Evolutionary conservation across 2,797 vertebrate species (phyloP).

Genomic region (Poeciliopsis turneri): DNA sequence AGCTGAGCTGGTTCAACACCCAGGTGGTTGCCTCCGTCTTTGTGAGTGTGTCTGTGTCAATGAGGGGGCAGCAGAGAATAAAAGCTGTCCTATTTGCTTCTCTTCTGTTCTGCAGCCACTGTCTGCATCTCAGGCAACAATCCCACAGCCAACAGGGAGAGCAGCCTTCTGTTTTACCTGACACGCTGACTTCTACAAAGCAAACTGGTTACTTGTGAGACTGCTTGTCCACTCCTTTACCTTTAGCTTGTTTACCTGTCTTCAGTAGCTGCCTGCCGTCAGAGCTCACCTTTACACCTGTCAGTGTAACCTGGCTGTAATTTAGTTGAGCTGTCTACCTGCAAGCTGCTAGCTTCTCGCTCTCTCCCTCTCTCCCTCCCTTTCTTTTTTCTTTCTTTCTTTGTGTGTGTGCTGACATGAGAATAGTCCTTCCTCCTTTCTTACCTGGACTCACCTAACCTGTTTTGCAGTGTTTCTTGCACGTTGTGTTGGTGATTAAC

Average conservation of each 20-base stretch:
- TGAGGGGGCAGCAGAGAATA: slow-evolving; percentile 43
- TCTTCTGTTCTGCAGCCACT: slow-evolving; percentile 22
- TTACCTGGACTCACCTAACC: slow-evolving; percentile 91
- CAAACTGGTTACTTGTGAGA: slow-evolving; percentile 33
- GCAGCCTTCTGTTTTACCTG: slow-evolving; percentile 42
- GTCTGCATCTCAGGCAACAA: slow-evolving; percentile 28
- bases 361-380: slow-evolving; percentile 22
- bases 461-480: slow-evolving; percentile 79
- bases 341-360: slow-evolving; percentile 38
- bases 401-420: slow-evolving; percentile 78
- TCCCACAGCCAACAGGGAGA: slow-evolving; percentile 29
- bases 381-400: neutral
- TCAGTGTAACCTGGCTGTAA: slow-evolving; percentile 27
- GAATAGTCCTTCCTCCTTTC: slow-evolving; percentile 81
- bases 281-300: slow-evolving; percentile 39
- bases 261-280: slow-evolving; percentile 36
- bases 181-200: slow-evolving; percentile 34
- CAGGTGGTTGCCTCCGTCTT: slow-evolving; percentile 50
- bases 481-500: neutral
- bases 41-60: slow-evolving; percentile 19
- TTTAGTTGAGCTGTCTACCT: slow-evolving; percentile 52
- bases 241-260: slow-evolving; percentile 57
- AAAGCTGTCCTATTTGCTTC: slow-evolving; percentile 33
- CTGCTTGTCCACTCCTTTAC: slow-evolving; percentile 31
- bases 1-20: slow-evolving; percentile 63